Percentiles rank a stretch among this genome's conserved stretches.
phyloP scores from a whole-genome alignment of 2,113 vertebrate genomes.

The Oophaga pumilio region DNA sequence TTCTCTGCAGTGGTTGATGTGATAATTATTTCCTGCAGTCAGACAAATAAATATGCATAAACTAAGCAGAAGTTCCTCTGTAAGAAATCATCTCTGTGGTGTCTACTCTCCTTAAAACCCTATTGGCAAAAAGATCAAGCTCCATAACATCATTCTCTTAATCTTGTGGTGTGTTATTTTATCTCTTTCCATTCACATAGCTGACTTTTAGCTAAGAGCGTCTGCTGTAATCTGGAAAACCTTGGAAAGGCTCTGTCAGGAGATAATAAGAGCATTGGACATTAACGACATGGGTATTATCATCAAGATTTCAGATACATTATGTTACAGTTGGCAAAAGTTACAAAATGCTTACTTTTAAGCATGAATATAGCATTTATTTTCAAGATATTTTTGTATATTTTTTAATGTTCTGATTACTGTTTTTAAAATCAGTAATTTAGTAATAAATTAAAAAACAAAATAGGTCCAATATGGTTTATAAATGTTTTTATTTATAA shows the following conservation, averaged over 20 bases:
- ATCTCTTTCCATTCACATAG: conserved; percentile 28
- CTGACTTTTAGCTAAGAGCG: conserved; percentile 34
- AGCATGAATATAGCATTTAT: neutral
- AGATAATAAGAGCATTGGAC: conserved; percentile 21
- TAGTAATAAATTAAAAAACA: neutral
- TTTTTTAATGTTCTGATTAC: neutral
- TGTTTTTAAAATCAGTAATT: neutral
- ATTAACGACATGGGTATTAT: conserved; percentile 5
- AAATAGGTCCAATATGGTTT: too few species aligned
- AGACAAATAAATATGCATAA: neutral
- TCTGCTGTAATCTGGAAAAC: conserved; percentile 22
- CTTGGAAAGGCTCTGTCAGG: conserved; percentile 3
- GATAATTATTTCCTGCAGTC: neutral
- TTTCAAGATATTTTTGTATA: neutral
- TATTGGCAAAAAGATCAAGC: neutral
- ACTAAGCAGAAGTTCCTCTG: neutral
- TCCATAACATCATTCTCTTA: conserved; percentile 5
- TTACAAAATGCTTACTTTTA: neutral
- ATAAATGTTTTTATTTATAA: too few species aligned
- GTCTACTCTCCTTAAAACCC: neutral
- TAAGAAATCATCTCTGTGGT: neutral
- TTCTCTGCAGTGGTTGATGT: neutral
- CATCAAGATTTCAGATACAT: conserved; percentile 25
- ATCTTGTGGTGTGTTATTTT: conserved; percentile 27
- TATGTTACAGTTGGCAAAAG: conserved; percentile 7